Conservation (phyloP, 2,113 vertebrate species). For the Suricata suricatta region DNA sequence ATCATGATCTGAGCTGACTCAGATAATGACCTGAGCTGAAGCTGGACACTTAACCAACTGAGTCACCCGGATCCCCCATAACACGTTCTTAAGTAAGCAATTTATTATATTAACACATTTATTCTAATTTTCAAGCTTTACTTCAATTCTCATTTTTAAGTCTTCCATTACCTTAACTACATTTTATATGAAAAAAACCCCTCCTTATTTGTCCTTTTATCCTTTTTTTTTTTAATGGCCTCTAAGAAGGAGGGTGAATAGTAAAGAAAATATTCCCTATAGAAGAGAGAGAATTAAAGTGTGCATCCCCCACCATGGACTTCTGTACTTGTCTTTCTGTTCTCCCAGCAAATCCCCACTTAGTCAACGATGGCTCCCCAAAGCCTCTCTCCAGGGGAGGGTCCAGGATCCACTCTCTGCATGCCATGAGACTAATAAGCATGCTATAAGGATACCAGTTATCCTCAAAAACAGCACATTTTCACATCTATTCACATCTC, state of each 20-base stretch:
- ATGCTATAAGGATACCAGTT: neutral
- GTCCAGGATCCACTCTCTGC: neutral
- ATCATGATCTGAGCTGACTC: too few species aligned
- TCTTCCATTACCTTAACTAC: neutral
- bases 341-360: neutral
- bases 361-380: neutral
- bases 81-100: neutral
- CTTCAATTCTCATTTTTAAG: slow-evolving; percentile 12
- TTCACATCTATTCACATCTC: too few species aligned
- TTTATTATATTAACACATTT: neutral
- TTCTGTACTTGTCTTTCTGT: neutral
- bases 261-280: neutral
- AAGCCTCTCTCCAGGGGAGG: neutral
- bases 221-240: neutral
- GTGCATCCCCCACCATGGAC: neutral
- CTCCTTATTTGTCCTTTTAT: neutral
- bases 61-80: too few species aligned
- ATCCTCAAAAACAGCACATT: neutral
- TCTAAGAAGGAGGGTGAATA: slow-evolving; percentile 2
- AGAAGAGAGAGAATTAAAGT: neutral
- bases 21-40: too few species aligned
- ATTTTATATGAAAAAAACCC: neutral
- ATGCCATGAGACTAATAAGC: neutral
- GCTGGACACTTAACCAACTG: too few species aligned
- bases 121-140: slow-evolving; percentile 34